phyloP scores from a whole-genome alignment of 2,888 invertebrate genomes.

The Metacarcinus magister region DNA sequence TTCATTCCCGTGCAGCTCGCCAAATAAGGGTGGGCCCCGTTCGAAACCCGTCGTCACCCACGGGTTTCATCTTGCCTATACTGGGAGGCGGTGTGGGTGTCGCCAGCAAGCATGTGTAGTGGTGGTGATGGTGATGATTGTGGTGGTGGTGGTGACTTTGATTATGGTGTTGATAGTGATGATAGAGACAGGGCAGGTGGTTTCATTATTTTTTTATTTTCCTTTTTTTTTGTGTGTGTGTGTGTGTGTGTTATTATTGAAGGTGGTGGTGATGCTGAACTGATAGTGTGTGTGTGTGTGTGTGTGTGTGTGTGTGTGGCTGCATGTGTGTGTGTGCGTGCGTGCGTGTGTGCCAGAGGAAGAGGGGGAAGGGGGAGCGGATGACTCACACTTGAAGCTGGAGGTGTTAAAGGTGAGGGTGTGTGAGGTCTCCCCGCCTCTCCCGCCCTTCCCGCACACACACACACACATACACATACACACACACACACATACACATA shows the following conservation, averaged over 20 bases:
- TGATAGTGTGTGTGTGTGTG: background rate
- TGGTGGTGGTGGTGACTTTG: background rate
- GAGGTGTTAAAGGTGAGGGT: conserved; percentile 55
- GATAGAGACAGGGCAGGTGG: background rate
- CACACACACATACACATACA: conserved; percentile 48
- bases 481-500: background rate
- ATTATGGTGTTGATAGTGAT: background rate
- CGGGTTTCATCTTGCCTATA: background rate
- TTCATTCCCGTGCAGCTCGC: background rate
- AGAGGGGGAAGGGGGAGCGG: background rate
- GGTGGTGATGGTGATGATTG: background rate
- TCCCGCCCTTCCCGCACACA: background rate
- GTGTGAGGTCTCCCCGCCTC: conserved; percentile 18
- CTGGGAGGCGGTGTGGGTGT: background rate
- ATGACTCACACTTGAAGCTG: conserved; percentile 21
- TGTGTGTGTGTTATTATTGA: too few relatives aligned
- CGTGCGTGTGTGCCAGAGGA: background rate
- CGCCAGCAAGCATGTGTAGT: background rate
- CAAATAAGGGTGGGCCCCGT: background rate
- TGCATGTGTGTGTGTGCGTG: background rate
- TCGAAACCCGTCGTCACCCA: conserved; percentile 4
- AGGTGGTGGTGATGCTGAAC: background rate
- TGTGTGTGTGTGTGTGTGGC: background rate
- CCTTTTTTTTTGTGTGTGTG: too few relatives aligned
- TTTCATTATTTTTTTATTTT: background rate